phyloP scores from a whole-genome alignment of 2,797 vertebrate species.

The Parauchenoglanis ngamensis region DNA sequence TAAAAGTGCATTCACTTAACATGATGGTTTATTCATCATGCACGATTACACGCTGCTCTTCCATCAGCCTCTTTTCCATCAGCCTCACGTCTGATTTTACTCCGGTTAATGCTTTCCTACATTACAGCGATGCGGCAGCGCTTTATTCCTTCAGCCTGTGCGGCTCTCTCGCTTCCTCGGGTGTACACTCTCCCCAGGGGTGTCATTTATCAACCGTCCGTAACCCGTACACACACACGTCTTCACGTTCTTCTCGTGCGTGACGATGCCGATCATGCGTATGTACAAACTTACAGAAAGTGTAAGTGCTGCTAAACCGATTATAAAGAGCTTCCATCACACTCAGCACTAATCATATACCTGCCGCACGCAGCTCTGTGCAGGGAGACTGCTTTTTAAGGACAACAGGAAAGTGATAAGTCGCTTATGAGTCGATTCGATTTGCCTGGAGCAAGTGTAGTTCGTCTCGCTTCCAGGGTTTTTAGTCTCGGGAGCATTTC shows the following conservation, averaged over 20 bases:
- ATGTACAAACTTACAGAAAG: background rate
- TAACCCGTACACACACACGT: background rate
- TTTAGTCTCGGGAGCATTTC: too few relatives aligned
- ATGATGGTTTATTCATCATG: too few relatives aligned
- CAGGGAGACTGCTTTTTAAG: too few relatives aligned
- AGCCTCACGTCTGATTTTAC: background rate
- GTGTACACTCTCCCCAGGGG: too few relatives aligned
- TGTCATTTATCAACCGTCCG: background rate
- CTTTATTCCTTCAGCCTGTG: background rate
- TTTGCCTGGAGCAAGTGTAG: too few relatives aligned
- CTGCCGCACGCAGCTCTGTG: too few relatives aligned
- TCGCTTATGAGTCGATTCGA: background rate
- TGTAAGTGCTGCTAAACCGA: background rate
- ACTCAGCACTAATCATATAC: background rate
- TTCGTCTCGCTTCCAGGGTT: too few relatives aligned
- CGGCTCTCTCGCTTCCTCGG: too few relatives aligned
- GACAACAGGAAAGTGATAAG: background rate
- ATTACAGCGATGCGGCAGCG: background rate
- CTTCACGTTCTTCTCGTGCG: background rate
- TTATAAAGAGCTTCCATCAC: background rate
- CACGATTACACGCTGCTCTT: too few relatives aligned
- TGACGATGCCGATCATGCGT: background rate
- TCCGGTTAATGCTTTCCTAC: background rate
- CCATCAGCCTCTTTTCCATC: too few relatives aligned
- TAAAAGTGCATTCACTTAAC: background rate